Evolutionary conservation across 2,797 vertebrate genomes (phyloP).

Genomic region (Squalus acanthias): DNA sequence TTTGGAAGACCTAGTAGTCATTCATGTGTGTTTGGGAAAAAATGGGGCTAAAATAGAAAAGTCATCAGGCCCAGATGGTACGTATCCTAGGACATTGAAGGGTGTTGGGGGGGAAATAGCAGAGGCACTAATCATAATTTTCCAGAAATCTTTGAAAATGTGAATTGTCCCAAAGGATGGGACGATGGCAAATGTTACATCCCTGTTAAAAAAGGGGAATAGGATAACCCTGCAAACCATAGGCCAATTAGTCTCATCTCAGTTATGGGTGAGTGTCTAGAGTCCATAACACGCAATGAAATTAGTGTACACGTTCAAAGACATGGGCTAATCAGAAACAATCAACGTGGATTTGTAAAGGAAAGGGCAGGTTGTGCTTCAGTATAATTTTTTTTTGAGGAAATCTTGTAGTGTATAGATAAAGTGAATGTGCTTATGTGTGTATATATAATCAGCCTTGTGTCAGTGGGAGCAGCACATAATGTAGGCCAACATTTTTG

Average conservation of each 20-base stretch:
- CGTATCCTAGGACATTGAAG: no score
- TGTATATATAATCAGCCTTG: background rate
- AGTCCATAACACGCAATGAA: background rate
- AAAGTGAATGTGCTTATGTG: no score
- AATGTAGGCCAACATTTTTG: background rate
- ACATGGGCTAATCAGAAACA: background rate
- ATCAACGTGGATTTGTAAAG: background rate
- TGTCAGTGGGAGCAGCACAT: background rate
- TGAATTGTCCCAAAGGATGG: background rate
- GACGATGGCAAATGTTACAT: background rate
- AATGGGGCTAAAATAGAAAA: background rate
- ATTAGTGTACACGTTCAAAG: background rate
- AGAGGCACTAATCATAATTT: background rate
- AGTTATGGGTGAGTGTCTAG: background rate
- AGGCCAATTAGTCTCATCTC: background rate
- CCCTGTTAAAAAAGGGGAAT: background rate
- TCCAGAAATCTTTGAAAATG: background rate
- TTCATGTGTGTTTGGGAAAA: background rate
- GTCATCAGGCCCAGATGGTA: background rate
- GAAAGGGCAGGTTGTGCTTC: background rate
- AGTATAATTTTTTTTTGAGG: background rate
- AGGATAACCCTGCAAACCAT: background rate
- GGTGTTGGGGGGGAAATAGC: background rate
- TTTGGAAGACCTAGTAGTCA: background rate
- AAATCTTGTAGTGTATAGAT: background rate